These are phyloP conservation scores for Pedionomus torquatus DNA, from an alignment of 2,113 vertebrate genomes.

Conservation along the genomic window DNA sequence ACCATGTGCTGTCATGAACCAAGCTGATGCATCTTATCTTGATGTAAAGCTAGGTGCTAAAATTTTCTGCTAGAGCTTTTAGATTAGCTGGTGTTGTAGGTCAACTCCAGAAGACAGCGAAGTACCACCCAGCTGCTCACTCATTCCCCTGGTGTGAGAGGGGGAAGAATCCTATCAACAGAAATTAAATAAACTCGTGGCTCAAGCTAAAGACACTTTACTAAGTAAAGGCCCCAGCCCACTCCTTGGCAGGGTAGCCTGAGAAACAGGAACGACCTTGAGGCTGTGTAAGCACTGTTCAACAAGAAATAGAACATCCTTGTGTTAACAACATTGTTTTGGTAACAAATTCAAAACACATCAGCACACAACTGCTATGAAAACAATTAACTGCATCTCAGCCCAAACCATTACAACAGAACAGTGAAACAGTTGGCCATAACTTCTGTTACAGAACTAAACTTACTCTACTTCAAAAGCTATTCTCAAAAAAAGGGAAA, in stretches of 20 bases:
- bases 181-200: not conserved
- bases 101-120: not conserved
- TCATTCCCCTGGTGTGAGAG: fast-evolving
- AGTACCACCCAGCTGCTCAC: not conserved
- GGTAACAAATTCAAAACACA: not conserved
- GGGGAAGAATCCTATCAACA: not conserved
- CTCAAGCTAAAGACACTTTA: not conserved
- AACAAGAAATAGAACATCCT: not conserved
- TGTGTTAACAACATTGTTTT: fast-evolving
- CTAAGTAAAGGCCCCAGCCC: not conserved
- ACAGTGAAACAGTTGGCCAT: not conserved
- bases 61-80: not conserved
- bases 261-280: not conserved
- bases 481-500: not conserved
- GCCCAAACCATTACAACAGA: not conserved
- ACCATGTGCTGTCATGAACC: not conserved
- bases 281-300: not conserved
- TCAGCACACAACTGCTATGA: no score
- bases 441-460: not conserved
- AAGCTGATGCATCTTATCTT: not conserved
- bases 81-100: not conserved
- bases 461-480: not conserved
- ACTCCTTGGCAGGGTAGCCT: not conserved
- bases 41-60: not conserved
- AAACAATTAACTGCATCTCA: not conserved